phyloP scores from a whole-genome alignment of 2,888 invertebrate species.

The Agriopis leucophaearia region DNA sequence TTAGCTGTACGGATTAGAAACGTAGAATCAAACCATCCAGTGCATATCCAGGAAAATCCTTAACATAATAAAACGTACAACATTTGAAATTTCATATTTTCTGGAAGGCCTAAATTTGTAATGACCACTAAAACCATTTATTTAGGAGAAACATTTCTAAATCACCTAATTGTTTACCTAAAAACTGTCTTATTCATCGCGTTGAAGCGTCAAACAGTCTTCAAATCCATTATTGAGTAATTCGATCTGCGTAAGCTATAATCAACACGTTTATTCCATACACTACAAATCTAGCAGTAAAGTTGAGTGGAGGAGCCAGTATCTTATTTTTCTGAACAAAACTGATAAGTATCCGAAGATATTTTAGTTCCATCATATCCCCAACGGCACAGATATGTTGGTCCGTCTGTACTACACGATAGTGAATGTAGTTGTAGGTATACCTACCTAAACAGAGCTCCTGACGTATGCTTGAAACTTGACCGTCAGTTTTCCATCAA shows the following conservation, averaged over 20 bases:
- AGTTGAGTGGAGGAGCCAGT: neutral
- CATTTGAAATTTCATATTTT: no score
- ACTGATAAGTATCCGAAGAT: neutral
- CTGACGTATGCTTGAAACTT: constrained; percentile 44
- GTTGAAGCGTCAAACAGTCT: constrained; percentile 30
- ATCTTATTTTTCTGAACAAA: neutral
- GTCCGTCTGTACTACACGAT: neutral
- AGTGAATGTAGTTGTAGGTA: constrained; percentile 33
- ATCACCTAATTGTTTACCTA: constrained; percentile 4
- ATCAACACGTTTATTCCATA: constrained; percentile 18
- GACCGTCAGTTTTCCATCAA: constrained; percentile 33
- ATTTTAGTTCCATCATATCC: neutral
- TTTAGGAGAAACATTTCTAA: neutral
- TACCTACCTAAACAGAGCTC: constrained; percentile 31
- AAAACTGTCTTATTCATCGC: constrained; percentile 12
- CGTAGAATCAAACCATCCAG: no score
- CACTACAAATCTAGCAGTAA: neutral
- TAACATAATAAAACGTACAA: no score
- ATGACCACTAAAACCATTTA: neutral
- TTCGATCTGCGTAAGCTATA: constrained; percentile 27
- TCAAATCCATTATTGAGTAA: constrained; percentile 24
- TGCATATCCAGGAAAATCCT: no score
- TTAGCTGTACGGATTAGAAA: no score
- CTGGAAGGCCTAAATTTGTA: no score
- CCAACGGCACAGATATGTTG: neutral